These are phyloP conservation scores for Drosophila triauraria DNA, from an alignment of 1,140 invertebrate genomes.

Conservation along the genomic window DNA sequence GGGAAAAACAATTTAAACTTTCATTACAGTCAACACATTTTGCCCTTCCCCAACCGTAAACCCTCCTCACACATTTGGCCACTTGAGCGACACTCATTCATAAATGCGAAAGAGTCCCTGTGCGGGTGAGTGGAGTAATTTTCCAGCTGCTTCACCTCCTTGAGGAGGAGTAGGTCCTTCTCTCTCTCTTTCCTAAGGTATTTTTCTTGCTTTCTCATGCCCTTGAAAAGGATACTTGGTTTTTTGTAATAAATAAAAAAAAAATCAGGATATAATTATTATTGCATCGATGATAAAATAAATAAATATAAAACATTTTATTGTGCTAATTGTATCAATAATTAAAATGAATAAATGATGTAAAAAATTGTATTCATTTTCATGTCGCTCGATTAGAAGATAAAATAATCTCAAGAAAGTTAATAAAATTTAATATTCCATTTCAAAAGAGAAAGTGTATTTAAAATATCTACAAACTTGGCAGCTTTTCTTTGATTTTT, in stretches of 20 bases:
- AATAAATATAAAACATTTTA: too few relatives aligned
- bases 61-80: conserved; percentile 50
- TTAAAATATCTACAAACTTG: too few relatives aligned
- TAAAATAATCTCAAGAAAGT: too few relatives aligned
- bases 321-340: too few relatives aligned
- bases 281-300: too few relatives aligned
- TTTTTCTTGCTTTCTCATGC: not conserved
- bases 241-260: too few relatives aligned
- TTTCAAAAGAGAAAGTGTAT: not conserved
- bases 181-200: not conserved
- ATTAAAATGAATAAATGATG: too few relatives aligned
- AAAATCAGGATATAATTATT: too few relatives aligned
- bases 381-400: too few relatives aligned
- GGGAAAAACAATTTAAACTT: conserved; percentile 76
- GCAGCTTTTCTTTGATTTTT: not conserved
- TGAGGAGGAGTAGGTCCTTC: conserved; percentile 4
- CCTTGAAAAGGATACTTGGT: not conserved
- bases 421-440: fast-evolving
- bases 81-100: conserved; percentile 71
- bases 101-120: conserved; percentile 38
- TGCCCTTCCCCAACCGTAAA: not conserved
- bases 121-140: conserved; percentile 60
- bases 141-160: conserved; percentile 69
- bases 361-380: too few relatives aligned
- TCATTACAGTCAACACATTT: conserved; percentile 66